Base-by-base conservation (phyloP, 2,888 invertebrate species). In the Cremastobaeus sp. region DNA sequence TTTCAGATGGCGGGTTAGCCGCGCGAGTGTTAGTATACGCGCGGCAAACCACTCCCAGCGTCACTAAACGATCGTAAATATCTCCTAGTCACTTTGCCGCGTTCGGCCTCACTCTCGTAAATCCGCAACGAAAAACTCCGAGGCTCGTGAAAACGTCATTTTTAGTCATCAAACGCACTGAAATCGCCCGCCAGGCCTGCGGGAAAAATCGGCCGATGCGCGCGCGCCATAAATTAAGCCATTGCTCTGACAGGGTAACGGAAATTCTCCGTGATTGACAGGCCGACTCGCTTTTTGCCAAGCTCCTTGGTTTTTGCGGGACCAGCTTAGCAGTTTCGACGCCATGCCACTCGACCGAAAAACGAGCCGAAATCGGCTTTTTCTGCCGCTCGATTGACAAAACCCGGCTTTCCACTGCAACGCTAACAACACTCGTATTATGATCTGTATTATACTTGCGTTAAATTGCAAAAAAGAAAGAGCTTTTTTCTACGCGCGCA, bases 31-130 rank as follows among this genome's bases (percentile, higher is more conserved):
- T 77, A 78, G 81, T 80, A 79, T 75, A 77, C 68, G 77, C 72
- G 78, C 74, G 75, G 78, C 75, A 59, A 81, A 83, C 83, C 83
- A 81, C 82, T 81, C 81, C 83, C 80, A 76, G 79, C 77, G 76
- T 77, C 79, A 77, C 82, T 81, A 81, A 83, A 79, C 82, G 81
- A 76, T 76, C 83, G 80, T 83, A 83, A 83, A 83, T 82, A 81
- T 83, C 78, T 11, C n/a, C 54, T 48, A 37, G 50, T 64, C 62
- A 68, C 62, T 59, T 39, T 35, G 54, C 68, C 66, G 48, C 14
- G 55, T 21, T 21, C 41, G 11, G 32, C 30, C 34, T 77, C 72
- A 76, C 75, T 77, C 78, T 78, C 75, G 76, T 77, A 76, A 77
- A 81, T 73, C 47, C 72, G 74, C 76, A 66, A 60, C 68, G 75